Base-by-base conservation (phyloP, 1,140 invertebrate genomes). In the Melanaphis sacchari region DNA sequence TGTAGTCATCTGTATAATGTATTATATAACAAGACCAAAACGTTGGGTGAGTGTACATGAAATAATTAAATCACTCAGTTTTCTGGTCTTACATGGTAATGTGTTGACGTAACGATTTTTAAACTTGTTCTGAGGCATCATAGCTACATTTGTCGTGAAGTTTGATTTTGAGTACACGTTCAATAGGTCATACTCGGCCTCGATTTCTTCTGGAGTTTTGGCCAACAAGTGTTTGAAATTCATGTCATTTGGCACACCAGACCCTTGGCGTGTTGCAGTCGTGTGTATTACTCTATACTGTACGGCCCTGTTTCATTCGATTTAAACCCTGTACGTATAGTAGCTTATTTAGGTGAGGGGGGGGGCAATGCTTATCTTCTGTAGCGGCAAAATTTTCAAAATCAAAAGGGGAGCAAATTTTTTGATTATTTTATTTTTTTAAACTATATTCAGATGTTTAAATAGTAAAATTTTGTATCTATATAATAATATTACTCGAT, bases 31-130 rank as follows among this genome's bases (percentile, higher is more conserved):
- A 89, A 89, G n/a, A 88, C 3, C 43, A 43, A 38, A 18, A 24
- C 59, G 15, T 1, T 15, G 22, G n/a, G 59, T 76, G 31, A 89
- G 31, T 49, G 11, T 52, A 49, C 7, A 36, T 38, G 9, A 49
- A 89, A 38, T 52, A 49, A 38, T 92, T 43, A 46, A 43, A n/a
- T 76, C 59, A 7, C 26, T 90, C 21, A 4, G 24, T 31, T 41
- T 41, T 59, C 18, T 24, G 24, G 11, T 38, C 38, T 93, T 89
- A 93, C 93, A 93, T 26, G 93, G 93, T 52, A 93, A n/a, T 31
- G 43, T 85, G 43, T 93, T 91, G 89, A 49, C 40, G 41, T 93
- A 93, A 49, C 93, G 93, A 31, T 93, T 93, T 91, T 93, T 93
- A 4, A 38, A 59, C 40, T 85, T 90, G 18, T 93, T 91, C 6